Evolutionary conservation across 1,140 invertebrate species (phyloP).

Genomic region (Listronotus bonariensis): DNA sequence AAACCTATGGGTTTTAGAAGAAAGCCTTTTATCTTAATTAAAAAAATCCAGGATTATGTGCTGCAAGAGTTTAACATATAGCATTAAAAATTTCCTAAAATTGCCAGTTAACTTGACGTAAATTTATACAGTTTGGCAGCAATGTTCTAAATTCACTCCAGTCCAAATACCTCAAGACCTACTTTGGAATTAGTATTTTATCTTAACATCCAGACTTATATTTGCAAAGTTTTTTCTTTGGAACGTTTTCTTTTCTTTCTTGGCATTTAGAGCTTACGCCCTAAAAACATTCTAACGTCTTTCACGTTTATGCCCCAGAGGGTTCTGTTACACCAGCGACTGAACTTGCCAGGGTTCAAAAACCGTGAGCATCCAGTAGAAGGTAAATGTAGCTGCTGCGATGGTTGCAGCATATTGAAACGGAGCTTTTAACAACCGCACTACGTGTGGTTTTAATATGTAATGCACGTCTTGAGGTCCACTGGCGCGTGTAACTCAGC

Average conservation of each 20-base stretch:
- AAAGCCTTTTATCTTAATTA: too few relatives aligned
- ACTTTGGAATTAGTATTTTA: too few relatives aligned
- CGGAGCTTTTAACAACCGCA: slow-evolving; percentile 39
- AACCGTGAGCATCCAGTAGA: slow-evolving; percentile 28
- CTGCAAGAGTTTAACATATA: too few relatives aligned
- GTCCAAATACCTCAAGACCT: too few relatives aligned
- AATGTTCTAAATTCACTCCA: too few relatives aligned
- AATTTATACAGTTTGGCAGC: too few relatives aligned
- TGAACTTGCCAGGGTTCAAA: slow-evolving; percentile 3
- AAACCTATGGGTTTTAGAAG: too few relatives aligned
- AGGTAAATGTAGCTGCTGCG: slow-evolving; percentile 37
- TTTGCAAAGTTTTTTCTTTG: neutral
- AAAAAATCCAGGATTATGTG: too few relatives aligned
- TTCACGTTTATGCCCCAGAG: slow-evolving; percentile 30
- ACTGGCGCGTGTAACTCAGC: slow-evolving; percentile 33
- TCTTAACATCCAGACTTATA: too few relatives aligned
- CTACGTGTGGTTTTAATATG: slow-evolving; percentile 38
- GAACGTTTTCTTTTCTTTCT: slow-evolving; percentile 13
- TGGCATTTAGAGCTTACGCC: neutral
- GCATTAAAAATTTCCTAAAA: too few relatives aligned
- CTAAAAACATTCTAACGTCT: slow-evolving; percentile 23
- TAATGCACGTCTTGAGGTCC: slow-evolving; percentile 41
- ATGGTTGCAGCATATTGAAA: slow-evolving; percentile 44
- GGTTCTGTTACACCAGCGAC: slow-evolving; percentile 23
- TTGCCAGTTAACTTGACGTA: too few relatives aligned